A percentile compares a stretch with the other conserved stretches of the same genome.
These are phyloP conservation scores for Nemotelus nigrinus DNA, from an alignment of 2,888 invertebrate species.

Conservation along the genomic window DNA sequence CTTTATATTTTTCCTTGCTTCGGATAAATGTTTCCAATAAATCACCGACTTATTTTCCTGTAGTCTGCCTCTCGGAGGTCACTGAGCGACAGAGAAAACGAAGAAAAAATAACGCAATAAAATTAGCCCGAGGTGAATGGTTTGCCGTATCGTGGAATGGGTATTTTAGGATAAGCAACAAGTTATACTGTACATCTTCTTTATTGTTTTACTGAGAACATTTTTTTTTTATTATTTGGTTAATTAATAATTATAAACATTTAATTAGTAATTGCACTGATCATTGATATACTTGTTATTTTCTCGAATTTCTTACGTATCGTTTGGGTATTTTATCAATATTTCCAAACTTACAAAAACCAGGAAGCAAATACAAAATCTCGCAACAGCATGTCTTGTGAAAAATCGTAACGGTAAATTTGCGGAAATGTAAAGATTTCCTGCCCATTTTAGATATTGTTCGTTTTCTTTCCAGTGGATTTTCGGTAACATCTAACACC, in stretches of 20 bases:
- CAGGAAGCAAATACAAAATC: background rate
- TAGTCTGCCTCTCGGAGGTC: background rate
- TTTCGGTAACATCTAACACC: background rate
- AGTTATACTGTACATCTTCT: background rate
- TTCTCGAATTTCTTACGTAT: background rate
- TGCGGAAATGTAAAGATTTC: conserved; percentile 10
- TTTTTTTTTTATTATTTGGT: background rate
- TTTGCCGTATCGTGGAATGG: background rate
- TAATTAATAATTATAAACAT: too few species aligned
- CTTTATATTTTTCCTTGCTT: conserved; percentile 9
- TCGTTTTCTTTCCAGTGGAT: background rate
- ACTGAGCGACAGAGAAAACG: background rate
- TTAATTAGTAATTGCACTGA: too few species aligned
- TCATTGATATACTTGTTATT: background rate
- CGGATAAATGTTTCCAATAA: conserved; percentile 7
- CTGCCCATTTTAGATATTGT: background rate
- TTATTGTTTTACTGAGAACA: background rate
- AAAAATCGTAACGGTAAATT: background rate
- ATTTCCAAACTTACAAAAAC: background rate
- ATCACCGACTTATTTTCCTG: background rate
- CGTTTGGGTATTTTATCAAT: background rate
- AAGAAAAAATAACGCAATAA: conserved; percentile 10
- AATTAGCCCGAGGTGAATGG: conserved; percentile 2
- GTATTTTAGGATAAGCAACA: background rate
- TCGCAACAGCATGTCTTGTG: background rate